Conservation (phyloP, 2,888 invertebrate genomes). For the Lydus trimaculatus region DNA sequence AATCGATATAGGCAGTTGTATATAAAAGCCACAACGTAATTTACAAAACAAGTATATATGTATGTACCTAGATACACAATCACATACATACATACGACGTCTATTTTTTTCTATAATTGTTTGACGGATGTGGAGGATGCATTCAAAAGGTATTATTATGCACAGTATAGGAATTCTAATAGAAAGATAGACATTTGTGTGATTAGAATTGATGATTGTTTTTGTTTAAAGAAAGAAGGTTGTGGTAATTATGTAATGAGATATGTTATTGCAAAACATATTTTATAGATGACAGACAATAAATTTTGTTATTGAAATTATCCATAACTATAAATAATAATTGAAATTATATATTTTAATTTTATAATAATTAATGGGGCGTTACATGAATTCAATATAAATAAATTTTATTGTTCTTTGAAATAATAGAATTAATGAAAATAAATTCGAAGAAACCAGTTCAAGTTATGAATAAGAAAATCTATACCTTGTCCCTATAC, state of each 20-base stretch:
- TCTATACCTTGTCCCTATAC: not conserved
- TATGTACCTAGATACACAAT: too few relatives aligned
- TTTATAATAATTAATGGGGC: not conserved
- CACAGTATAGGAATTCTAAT: not conserved
- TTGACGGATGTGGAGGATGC: not conserved
- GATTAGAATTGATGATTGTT: not conserved
- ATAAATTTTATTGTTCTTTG: not conserved
- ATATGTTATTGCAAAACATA: slow-evolving; percentile 1
- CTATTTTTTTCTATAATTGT: not conserved
- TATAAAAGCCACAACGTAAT: not conserved
- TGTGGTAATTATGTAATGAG: slow-evolving; percentile 1
- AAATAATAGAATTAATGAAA: not conserved
- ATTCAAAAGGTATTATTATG: not conserved
- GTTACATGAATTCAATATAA: not conserved
- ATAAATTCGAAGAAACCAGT: not conserved
- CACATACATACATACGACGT: not conserved
- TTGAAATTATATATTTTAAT: not conserved
- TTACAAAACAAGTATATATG: not conserved
- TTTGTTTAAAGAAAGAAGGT: not conserved
- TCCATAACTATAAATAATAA: not conserved
- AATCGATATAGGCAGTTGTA: not conserved
- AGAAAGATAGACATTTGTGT: not conserved
- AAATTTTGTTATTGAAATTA: not conserved
- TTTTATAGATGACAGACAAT: not conserved
- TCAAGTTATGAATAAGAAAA: not conserved